Evolutionary conservation across 2,113 vertebrate genomes (phyloP).

Genomic region (Piliocolobus tephrosceles): DNA sequence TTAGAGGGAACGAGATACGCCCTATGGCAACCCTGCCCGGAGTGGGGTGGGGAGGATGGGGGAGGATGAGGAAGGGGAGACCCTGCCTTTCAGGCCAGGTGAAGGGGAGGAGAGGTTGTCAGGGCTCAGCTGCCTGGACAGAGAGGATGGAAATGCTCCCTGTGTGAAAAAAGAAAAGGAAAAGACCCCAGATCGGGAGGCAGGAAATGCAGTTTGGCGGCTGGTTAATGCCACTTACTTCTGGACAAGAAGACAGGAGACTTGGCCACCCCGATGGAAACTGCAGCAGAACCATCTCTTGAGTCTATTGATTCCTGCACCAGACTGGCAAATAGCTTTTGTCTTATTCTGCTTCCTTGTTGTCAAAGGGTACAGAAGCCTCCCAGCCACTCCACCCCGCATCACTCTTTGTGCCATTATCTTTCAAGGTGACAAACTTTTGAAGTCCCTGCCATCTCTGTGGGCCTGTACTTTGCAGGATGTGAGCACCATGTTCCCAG

Average conservation of each 20-base stretch:
- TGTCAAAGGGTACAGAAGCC: conserved; percentile 43
- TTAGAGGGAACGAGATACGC: not conserved
- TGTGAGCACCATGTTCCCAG: conserved; percentile 27
- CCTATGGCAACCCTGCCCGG: not conserved
- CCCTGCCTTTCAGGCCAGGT: not conserved
- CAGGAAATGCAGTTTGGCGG: conserved; percentile 20
- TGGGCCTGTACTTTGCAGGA: conserved; percentile 1
- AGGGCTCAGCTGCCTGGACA: not conserved
- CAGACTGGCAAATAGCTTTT: conserved; percentile 49
- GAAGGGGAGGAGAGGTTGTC: not conserved
- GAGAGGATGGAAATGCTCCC: not conserved
- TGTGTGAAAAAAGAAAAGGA: not conserved
- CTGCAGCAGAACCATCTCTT: not conserved
- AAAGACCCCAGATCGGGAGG: not conserved
- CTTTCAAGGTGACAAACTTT: conserved; percentile 61
- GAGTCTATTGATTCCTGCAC: not conserved
- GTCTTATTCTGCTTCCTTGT: conserved; percentile 47
- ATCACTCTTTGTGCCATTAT: not conserved
- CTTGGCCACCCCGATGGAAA: conserved; percentile 35
- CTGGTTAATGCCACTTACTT: conserved; percentile 60
- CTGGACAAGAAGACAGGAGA: conserved; percentile 47
- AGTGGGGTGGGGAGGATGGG: not conserved
- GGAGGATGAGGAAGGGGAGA: too few species aligned
- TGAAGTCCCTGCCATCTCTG: conserved; percentile 56
- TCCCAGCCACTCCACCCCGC: not conserved